Evolutionary conservation across 2,797 vertebrate genomes (phyloP).

Genomic region (Astyanax mexicanus): DNA sequence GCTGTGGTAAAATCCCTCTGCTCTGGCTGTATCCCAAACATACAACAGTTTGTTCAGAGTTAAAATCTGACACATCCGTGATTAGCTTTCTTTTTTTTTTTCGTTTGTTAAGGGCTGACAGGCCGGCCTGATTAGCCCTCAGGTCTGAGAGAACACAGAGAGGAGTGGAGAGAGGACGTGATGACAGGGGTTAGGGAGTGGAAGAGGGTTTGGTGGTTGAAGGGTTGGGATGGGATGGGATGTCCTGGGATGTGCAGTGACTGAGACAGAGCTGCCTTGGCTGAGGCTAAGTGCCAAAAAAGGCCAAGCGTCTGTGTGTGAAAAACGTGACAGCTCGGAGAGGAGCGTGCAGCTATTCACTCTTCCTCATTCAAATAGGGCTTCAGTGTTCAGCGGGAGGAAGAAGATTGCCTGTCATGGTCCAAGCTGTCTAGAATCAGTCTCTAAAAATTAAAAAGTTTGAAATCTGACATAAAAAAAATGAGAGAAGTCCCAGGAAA

Average conservation of each 20-base stretch:
- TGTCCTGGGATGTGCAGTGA: slow-evolving; percentile 30
- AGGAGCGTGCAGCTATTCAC: slow-evolving; percentile 6
- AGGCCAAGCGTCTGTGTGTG: slow-evolving; percentile 13
- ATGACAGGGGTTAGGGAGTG: too few species aligned
- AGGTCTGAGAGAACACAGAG: background rate
- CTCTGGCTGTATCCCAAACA: background rate
- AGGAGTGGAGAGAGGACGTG: background rate
- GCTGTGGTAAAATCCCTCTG: too few species aligned
- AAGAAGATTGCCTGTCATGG: slow-evolving; percentile 27
- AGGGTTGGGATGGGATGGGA: background rate
- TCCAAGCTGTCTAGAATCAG: slow-evolving; percentile 1
- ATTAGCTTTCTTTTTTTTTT: background rate
- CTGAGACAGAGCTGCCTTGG: slow-evolving; percentile 22
- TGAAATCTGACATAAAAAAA: background rate
- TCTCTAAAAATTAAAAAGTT: slow-evolving; percentile 9
- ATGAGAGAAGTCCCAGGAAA: too few species aligned
- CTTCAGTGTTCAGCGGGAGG: slow-evolving; percentile 37
- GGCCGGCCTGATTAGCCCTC: slow-evolving; percentile 2
- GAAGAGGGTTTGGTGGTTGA: too few species aligned
- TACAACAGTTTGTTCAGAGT: background rate
- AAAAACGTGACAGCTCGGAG: slow-evolving; percentile 41
- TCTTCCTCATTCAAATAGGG: slow-evolving; percentile 32
- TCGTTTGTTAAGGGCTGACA: background rate
- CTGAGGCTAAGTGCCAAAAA: slow-evolving; percentile 49
- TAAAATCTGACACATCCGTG: background rate